Base-by-base conservation (phyloP, 2,888 invertebrate genomes). In the Acheta domesticus region DNA sequence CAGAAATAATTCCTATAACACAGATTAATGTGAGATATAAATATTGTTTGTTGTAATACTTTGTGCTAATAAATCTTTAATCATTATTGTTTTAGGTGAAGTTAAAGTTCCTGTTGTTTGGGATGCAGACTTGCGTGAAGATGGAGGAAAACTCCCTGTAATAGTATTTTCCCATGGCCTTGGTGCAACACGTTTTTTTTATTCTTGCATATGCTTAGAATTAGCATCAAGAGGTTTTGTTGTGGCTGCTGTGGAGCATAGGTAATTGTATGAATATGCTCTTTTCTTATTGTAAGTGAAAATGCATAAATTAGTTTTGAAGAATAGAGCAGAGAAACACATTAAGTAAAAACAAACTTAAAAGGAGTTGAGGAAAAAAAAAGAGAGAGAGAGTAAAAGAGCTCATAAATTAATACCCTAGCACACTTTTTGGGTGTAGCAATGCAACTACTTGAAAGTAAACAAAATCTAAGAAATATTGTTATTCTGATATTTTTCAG, bases 141-240 rank as follows among this genome's bases (percentile, higher is more conserved):
- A 83, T 3, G 84, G 84, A 19, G 81, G 84, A 75, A 85, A 86
- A 83, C 82, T 90, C 80, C 92, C 91, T 74, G 89, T 91, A 23
- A 84, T 92, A 49, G 86, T 92, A 48, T 89, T 92, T 83, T 92
- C 92, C 0, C 93, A 92, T 84, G 93, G 92, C 1, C 87, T 92
- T 49, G 91, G 91, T 1, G 91, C 90, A 1, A 89, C 88, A 83
- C 86, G 92, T 82, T 90, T 90, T 79, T 87, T 91, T n/a, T 91
- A 91, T 84, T 89, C 90, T 48, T 88, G 89, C 5, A 87, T 90
- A 76, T 91, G 91, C 84, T 86, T 88, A 76, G 92, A 92, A 83
- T 84, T 93, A 79, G 92, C 92, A 1, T 91, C 91, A 2, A 88
- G 90, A 83, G 92, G 92, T 2, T 92, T 89, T 85, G 85, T 92